Evolutionary conservation across 2,888 invertebrate genomes (phyloP), one percentile per base, ranked within the genome.

Genomic region (Hirtodrosophila histrioides): DNA sequence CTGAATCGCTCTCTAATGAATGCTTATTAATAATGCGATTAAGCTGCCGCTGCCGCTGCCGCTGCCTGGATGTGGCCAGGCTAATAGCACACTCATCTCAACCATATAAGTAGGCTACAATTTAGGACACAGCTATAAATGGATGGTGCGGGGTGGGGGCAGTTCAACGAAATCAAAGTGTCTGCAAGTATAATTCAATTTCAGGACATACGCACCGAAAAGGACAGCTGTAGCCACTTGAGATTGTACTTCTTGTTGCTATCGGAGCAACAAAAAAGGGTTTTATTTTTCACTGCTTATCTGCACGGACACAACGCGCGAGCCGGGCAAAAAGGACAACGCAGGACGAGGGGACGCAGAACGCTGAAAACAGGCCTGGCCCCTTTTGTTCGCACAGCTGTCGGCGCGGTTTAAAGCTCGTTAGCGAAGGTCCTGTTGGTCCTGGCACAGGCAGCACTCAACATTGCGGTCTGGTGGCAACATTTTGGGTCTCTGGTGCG

Each of bases 1-100:
- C 17, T 31, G 54, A 61, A 36, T 41, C 33, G 54, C 23, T 36
- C 55, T 62, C 78, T 80, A 80, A 82, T 80, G 79, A 80, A 83
- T 73, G 79, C 79, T 79, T 82, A 82, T 80, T 80, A 80, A 79
- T 80, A 82, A 80, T 72, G 76, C 76, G 79, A 82, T 80, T 80
- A 80, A 60, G 55, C n/a, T 36, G 17, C 1, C 17, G 17, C 17
- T 2, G 17, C 17, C 17, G 55, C n/a, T 36, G 17, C 1, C 17
- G 17, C 17, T 2, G 17, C 17, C 17, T 17, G 17, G 17, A 17
- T 27, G 12, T 43, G 36, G 11, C 37, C 27, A 6, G n/a, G 40
- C 50, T 46, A 58, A 69, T 60, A 33, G 54, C 45, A 54, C 40
- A 39, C 50, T 46, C 50, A 45, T 74, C 62, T 5, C 3, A 6